Conservation (phyloP, 2,888 invertebrate genomes). For the Antheraea yamamai region DNA sequence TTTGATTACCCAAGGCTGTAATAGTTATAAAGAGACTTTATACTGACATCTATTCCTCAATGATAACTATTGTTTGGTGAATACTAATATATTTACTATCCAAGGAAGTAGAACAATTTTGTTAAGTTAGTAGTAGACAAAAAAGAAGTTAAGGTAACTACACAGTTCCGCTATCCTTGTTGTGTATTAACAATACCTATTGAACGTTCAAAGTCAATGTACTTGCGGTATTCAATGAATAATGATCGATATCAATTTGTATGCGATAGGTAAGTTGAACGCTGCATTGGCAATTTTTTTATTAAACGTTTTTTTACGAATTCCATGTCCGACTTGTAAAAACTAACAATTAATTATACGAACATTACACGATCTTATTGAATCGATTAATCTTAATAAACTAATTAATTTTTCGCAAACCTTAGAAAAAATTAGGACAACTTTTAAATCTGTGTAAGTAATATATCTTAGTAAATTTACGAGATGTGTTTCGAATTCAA, state of each 20-base stretch:
- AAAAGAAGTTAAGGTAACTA: background rate
- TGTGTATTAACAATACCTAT: background rate
- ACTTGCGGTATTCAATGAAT: slow-evolving; percentile 5
- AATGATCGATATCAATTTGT: slow-evolving; percentile 20
- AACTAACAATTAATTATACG: background rate
- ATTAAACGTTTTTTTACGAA: slow-evolving; percentile 13
- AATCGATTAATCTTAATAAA: background rate
- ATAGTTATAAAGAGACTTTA: too few relatives aligned
- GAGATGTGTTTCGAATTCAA: too few relatives aligned
- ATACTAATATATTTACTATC: background rate
- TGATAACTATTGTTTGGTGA: background rate
- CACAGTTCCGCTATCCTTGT: background rate
- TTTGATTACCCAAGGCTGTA: too few relatives aligned
- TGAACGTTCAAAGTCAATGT: slow-evolving; percentile 1
- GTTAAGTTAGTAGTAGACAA: background rate
- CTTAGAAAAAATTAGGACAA: background rate
- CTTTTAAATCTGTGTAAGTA: background rate
- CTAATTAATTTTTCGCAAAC: background rate
- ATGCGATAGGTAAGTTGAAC: slow-evolving; percentile 31
- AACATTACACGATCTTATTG: background rate
- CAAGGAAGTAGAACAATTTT: background rate
- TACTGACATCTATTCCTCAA: too few relatives aligned
- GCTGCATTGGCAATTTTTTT: slow-evolving; percentile 41
- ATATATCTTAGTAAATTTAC: background rate
- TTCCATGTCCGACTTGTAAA: background rate